Percentiles rank a stretch among this genome's conserved stretches.
phyloP scores from a whole-genome alignment of 2,888 invertebrate species.

The Poecilobothrus nobilitatus region DNA sequence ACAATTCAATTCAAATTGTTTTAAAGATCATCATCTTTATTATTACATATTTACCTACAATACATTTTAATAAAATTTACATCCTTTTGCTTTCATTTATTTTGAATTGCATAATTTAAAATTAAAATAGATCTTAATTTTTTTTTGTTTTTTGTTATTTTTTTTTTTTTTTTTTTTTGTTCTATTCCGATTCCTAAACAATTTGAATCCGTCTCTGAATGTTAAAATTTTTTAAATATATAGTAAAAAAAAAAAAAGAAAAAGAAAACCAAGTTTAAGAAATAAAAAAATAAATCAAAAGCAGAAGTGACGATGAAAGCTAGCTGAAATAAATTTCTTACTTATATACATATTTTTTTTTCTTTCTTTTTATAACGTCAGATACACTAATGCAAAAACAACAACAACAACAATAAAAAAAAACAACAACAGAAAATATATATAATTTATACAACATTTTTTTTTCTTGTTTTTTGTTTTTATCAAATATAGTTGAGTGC shows the following conservation, averaged over 20 bases:
- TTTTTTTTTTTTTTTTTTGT: not conserved
- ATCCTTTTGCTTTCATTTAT: not conserved
- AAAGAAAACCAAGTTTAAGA: too few species aligned
- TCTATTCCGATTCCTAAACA: too few species aligned
- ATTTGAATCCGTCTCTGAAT: not conserved
- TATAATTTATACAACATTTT: not conserved
- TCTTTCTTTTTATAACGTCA: too few species aligned
- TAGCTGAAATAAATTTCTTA: not conserved
- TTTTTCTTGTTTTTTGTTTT: too few species aligned
- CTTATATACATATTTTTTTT: too few species aligned
- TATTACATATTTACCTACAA: too few species aligned
- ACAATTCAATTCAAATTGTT: too few species aligned
- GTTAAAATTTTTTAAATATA: not conserved
- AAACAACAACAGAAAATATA: not conserved
- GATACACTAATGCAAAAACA: too few species aligned
- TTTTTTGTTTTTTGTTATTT: not conserved
- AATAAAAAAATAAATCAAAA: not conserved
- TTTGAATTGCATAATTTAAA: not conserved
- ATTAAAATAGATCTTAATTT: not conserved
- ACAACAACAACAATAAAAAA: not conserved
- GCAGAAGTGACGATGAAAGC: slow-evolving; percentile 2
- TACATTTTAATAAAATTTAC: too few species aligned
- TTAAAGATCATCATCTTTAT: too few species aligned
- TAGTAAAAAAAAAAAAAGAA: too few species aligned
- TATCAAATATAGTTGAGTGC: not conserved